Conservation (phyloP, 1,140 invertebrate genomes). For the Nymphalis io region DNA sequence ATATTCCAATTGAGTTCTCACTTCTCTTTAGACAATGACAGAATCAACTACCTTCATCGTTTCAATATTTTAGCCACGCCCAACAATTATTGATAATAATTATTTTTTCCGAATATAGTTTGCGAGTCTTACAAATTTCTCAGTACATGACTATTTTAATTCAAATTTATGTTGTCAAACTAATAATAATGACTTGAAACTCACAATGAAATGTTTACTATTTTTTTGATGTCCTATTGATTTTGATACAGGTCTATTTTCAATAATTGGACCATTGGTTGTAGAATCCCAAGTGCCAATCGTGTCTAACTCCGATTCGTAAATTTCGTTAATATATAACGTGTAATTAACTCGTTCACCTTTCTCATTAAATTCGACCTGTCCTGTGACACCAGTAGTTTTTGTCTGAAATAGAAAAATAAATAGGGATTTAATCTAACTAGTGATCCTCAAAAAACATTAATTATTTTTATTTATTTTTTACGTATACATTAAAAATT, state of each 20-base stretch:
- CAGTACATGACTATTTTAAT: too few species aligned
- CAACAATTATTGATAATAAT: too few species aligned
- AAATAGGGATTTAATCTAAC: too few species aligned
- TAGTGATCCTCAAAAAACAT: too few species aligned
- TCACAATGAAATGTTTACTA: conserved; percentile 71
- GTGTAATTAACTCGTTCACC: conserved; percentile 67
- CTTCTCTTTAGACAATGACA: background rate
- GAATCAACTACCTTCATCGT: background rate
- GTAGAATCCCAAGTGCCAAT: conserved; percentile 61
- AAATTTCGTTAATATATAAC: conserved; percentile 66
- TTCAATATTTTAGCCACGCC: too few species aligned
- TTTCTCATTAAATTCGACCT: conserved; percentile 61
- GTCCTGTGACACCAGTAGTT: conserved; percentile 62
- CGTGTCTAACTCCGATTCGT: conserved; percentile 47
- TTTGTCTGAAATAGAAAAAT: conserved; percentile 56
- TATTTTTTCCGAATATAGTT: too few species aligned
- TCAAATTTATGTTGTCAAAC: too few species aligned
- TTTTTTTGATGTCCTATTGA: conserved; percentile 36
- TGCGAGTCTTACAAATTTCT: too few species aligned
- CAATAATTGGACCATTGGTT: conserved; percentile 41
- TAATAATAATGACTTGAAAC: conserved; percentile 24
- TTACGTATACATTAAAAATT: too few species aligned
- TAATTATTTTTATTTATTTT: too few species aligned
- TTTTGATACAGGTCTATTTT: conserved; percentile 43
- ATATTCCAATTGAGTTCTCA: background rate